These are phyloP conservation scores for Amphiprion percula DNA, from an alignment of 2,113 vertebrate genomes.

Conservation along the genomic window DNA sequence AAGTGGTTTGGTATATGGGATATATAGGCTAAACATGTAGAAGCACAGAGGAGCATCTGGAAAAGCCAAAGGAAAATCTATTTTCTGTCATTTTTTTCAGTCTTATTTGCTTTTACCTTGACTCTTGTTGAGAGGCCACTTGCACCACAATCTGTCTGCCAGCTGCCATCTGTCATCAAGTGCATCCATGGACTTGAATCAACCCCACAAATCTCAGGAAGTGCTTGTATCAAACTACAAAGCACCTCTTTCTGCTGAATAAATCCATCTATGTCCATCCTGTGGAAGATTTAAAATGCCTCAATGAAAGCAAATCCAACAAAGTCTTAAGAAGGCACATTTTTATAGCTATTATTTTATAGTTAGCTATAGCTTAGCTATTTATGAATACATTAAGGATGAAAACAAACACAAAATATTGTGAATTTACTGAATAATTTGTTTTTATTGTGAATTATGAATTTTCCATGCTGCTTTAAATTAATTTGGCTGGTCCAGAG, in stretches of 20 bases:
- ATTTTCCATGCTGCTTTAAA: no score
- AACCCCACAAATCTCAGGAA: conserved; percentile 32
- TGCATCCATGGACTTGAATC: conserved; percentile 51
- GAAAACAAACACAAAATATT: no score
- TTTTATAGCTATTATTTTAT: no score
- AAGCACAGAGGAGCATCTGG: conserved; percentile 51
- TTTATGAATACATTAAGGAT: no score
- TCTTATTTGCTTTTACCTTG: conserved; percentile 61
- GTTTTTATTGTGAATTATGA: no score
- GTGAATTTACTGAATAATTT: no score
- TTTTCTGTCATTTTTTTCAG: conserved; percentile 32
- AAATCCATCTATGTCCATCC: neutral
- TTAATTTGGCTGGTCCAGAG: no score
- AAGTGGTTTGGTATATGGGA: no score
- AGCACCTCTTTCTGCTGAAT: neutral
- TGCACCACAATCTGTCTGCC: conserved; percentile 58
- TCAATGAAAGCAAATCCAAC: neutral
- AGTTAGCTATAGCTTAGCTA: no score
- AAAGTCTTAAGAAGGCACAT: no score
- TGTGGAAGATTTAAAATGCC: neutral
- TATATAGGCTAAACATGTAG: neutral
- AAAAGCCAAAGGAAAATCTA: conserved; percentile 38
- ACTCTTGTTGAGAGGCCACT: conserved; percentile 46
- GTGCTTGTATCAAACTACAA: conserved; percentile 1
- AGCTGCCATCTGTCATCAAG: conserved; percentile 60